phyloP scores from a whole-genome alignment of 2,797 vertebrate genomes.

The Dendrocincla fuliginosa region DNA sequence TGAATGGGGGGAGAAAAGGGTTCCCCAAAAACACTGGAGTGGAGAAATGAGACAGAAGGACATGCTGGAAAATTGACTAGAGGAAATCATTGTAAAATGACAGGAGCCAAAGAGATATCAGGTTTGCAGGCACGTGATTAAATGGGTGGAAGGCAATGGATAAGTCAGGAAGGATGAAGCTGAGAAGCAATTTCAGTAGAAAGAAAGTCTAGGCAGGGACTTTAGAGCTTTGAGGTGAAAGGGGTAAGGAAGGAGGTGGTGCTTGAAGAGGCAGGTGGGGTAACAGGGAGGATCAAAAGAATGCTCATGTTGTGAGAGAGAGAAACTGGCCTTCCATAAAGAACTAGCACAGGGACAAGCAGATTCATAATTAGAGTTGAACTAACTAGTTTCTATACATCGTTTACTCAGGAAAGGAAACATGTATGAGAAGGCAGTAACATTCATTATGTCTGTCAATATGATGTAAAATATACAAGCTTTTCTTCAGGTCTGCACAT shows the following conservation, averaged over 20 bases:
- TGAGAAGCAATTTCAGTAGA: neutral
- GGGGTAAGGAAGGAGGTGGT: neutral
- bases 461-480: neutral
- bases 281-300: neutral
- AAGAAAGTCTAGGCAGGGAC: neutral
- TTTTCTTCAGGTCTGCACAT: neutral
- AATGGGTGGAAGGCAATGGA: neutral
- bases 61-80: neutral
- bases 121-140: neutral
- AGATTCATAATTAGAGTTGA: neutral
- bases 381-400: neutral
- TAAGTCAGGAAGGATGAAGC: neutral
- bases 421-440: neutral
- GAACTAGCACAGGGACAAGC: neutral
- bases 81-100: neutral
- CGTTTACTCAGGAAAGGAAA: neutral
- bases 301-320: neutral
- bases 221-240: neutral
- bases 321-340: neutral
- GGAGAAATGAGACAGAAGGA: neutral
- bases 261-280: neutral
- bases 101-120: neutral
- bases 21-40: neutral
- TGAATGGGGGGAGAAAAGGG: rapidly evolving
- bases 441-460: neutral